Evolutionary conservation across 2,113 vertebrate genomes (phyloP), one percentile per base, ranked within the genome.

Genomic region (Tachysurus vachellii): DNA sequence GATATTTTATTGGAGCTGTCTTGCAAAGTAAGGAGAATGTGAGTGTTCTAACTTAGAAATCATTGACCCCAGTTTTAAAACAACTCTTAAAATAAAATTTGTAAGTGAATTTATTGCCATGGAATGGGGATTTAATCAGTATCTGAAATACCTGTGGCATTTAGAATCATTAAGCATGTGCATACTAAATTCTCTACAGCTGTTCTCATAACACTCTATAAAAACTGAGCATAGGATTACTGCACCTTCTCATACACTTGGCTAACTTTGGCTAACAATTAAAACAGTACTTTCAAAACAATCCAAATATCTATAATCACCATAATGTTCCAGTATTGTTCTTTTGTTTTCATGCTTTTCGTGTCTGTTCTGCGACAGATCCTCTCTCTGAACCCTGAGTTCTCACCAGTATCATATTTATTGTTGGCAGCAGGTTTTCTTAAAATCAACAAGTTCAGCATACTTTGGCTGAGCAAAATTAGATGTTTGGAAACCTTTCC

Each of bases 321-420:
- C 26, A 54, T 54, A 28, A 77, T n/a, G 75, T 75, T 44, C 13
- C 47, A 53, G 5, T 21, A 31, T 26, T 80, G 9, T 2, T 36
- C 8, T 9, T 57, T 77, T 77, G 47, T 53, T 28, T 31, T 56
- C 53, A 54, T 79, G 50, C 76, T 56, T 76, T 79, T 53, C 36
- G 14, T 28, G n/a, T 68, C n/a, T 44, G 19, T 11, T 26, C 21
- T 76, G 28, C 57, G 28, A 57, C 54, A 21, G 28, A 36, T 57
- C 54, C 53, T 80, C 54, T 57, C 77, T 23, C 21, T 61, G 56
- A 81, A 81, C 79, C 31, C 16, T 80, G 54, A 80, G 19, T 81
- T 61, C 79, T 61, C 36, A 61, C 31, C 10, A 26, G 21, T 81
- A 26, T 81, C 1, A 16, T 19, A 26, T 81, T 81, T 11, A 31